Base-by-base conservation (phyloP, 2,888 invertebrate genomes). In the Eupelmus urozonus region DNA sequence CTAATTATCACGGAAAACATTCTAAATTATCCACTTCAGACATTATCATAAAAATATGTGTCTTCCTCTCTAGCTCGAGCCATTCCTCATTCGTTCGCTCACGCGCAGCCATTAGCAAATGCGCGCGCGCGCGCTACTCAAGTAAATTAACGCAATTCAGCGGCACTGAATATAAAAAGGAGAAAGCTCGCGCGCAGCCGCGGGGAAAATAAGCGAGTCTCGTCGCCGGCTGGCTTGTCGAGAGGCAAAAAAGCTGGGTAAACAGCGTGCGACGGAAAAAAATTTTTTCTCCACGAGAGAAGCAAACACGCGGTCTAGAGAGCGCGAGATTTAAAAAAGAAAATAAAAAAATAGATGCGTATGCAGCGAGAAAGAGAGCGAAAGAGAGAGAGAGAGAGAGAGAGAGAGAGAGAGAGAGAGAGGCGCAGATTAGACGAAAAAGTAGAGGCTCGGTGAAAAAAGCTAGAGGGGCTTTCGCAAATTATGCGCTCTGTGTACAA, bases 101-200 rank as follows among this genome's bases (percentile, higher is more conserved):
- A 81, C 73, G 63, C 40, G 29, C 29, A 29, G 65, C 69, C 69
- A 73, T 59, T 62, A 60, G 78, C 40, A 71, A 59, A 59, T 53
- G 59, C n/a, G n/a, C n/a, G n/a, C n/a, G 9, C 9, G 34, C 34
- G 3, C 57, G 23, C 55, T 29, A 65, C 65, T 65, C 57, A 45
- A 57, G 45, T 57, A 65, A 65, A 73, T 73, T 45, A 73, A 65
- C 7, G 73, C 63, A 65, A 73, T 65, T 73, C 16, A 53, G 18
- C 42, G 63, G 5, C 5, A 13, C 11, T 7, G 16, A 0, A 42
- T n/a, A 72, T 42, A 49, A 62, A 72, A 62, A 72, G 16, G 59
- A 49, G 27, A 9, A 18, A 16, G 13, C 11, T n/a, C n/a, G n/a
- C n/a, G 34, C 20, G 53, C 25, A 49, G 23, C 13, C 13, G n/a